Conservation (phyloP, 2,888 invertebrate genomes). For the Zaprionus lineosus region DNA sequence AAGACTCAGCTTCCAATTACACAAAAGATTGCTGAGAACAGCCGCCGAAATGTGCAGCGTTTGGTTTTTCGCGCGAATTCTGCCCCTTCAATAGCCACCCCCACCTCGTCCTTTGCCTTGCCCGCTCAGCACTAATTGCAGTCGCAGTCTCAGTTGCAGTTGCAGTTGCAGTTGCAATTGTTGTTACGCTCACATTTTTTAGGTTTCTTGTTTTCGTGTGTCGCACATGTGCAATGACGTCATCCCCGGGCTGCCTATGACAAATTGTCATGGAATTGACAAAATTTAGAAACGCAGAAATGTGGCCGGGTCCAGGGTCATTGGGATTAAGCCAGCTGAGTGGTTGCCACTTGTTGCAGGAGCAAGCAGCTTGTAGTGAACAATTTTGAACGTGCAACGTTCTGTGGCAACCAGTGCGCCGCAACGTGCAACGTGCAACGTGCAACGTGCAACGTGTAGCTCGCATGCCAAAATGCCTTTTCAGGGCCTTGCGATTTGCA, state of each 20-base stretch:
- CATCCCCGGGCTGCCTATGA: conserved; percentile 45
- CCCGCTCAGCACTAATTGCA: not conserved
- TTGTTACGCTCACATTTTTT: not conserved
- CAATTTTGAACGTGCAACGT: no score
- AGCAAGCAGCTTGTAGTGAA: conserved; percentile 12
- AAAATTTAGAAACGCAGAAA: no score
- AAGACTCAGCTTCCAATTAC: conserved; percentile 68
- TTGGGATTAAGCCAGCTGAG: no score
- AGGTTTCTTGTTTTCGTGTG: not conserved
- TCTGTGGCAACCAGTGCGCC: not conserved
- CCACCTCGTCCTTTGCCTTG: not conserved
- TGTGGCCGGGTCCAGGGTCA: no score
- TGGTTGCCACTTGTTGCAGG: conserved; percentile 45
- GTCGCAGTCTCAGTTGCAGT: conserved; percentile 19
- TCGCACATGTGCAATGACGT: conserved; percentile 35
- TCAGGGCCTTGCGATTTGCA: conserved; percentile 55
- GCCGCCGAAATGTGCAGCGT: conserved; percentile 65
- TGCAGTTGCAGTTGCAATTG: conserved; percentile 5
- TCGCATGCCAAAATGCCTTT: conserved; percentile 63
- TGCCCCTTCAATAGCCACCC: not conserved
- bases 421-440: conserved; percentile 14
- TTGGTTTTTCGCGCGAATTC: conserved; percentile 54
- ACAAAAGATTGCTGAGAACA: conserved; percentile 72
- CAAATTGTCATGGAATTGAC: conserved; percentile 36
- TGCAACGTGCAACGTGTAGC: conserved; percentile 10